Evolutionary conservation across 2,113 vertebrate genomes (phyloP), one percentile per base, ranked within the genome.

Genomic region (Brachionichthys hirsutus): DNA sequence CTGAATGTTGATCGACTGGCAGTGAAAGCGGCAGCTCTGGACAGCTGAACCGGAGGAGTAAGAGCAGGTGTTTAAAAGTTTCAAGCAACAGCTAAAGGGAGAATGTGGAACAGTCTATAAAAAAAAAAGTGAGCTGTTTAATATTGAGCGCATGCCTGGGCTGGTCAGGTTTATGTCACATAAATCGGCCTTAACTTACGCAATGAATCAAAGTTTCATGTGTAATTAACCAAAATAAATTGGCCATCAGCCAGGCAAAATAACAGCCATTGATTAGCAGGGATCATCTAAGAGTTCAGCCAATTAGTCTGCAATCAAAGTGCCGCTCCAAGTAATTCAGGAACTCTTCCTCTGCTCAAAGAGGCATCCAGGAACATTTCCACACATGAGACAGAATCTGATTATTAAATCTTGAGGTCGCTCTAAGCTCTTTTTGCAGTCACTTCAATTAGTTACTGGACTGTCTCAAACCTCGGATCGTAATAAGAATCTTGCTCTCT

Each of bases 401-500:
- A 66, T 74, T 75, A 82, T 77, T 75, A 78, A 82, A 87, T 85
- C 80, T 82, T 58, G 71, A 74, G 82, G 85, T 83, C 75, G 65
- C 46, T 62, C 75, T 60, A 44, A 38, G 73, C 53, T 73, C 62
- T 67, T 61, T 76, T 63, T 62, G 51, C 57, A 66, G 59, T 62
- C 62, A 54, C 77, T 84, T 79, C 81, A 85, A 85, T 85, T 85
- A 85, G 66, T 44, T 46, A 55, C 61, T 12, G 52, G 57, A 67
- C 63, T 10, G 34, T 64, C 50, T 74, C 53, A 42, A 17, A 60
- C 20, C 46, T 80, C 64, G 56, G 63, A 89, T 89, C 87, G 85
- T 87, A 87, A 86, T 89, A 69, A 85, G 78, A 62, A 89, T 89
- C 87, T 86, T 64, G 76, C 51, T 69, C 60, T n/a, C 8, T 22